A percentile compares a stretch with the other conserved stretches of the same genome.
These are phyloP conservation scores for Pangasius mekongensis DNA, from an alignment of 2,797 vertebrate species.

Conservation along the genomic window DNA sequence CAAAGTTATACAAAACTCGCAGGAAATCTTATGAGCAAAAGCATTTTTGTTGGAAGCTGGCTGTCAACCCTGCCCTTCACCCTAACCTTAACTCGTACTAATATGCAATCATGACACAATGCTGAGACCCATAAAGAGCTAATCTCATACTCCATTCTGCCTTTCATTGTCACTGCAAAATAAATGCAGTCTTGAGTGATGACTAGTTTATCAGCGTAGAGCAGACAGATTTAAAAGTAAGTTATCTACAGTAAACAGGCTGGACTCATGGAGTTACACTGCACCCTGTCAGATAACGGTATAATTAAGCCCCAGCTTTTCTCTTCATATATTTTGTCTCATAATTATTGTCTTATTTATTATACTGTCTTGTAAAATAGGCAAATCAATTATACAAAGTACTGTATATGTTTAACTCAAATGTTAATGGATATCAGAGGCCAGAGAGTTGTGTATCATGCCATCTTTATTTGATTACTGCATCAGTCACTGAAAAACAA, in stretches of 20 bases:
- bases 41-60: background rate
- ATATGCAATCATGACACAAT: constrained; percentile 23
- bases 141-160: constrained; percentile 56
- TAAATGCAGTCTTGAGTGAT: constrained; percentile 63
- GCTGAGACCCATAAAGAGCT: constrained; percentile 6
- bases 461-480: background rate
- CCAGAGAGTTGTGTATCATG: background rate
- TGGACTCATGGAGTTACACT: constrained; percentile 64
- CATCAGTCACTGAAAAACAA: constrained; percentile 7
- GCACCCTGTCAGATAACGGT: constrained; percentile 37
- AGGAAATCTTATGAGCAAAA: background rate
- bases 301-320: background rate
- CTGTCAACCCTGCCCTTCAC: background rate
- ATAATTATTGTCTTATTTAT: constrained; percentile 55
- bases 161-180: constrained; percentile 64
- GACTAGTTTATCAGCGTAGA: constrained; percentile 77
- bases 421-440: constrained; percentile 4
- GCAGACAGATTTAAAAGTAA: constrained; percentile 67
- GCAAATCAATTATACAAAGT: constrained; percentile 22
- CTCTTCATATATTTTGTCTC: background rate
- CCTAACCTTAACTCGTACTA: background rate
- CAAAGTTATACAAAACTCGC: background rate
- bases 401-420: background rate
- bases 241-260: constrained; percentile 69
- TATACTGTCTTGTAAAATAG: constrained; percentile 62